Base-by-base conservation (phyloP, 2,797 vertebrate species). In the Eidolon dupreanum region DNA sequence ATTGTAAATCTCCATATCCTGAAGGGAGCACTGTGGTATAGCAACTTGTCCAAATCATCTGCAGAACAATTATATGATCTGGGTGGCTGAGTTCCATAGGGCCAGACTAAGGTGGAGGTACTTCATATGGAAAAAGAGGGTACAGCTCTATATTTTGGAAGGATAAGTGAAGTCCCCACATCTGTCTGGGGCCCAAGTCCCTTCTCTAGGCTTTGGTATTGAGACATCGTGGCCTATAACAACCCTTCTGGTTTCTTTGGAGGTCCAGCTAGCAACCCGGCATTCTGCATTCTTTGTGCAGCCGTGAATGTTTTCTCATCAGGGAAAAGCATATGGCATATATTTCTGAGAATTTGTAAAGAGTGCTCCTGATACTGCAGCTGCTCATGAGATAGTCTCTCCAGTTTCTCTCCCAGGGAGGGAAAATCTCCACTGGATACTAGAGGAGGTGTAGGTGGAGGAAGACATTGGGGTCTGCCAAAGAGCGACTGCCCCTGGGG, bases 1-100 rank as follows among this genome's bases (percentile, higher is more conserved):
- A 82, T 99, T 99, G 96, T 99, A 99, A 98, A 99, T 99, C 99
- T 99, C 99, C 99, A 99, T 99, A 95, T 99, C 99, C 96, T 99
- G 99, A 98, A 99, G 98, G 98, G 99, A 99, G n/a, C 99, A 99
- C 91, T 99, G 99, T 97, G 99, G 99, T 81, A 98, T 97, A 8
- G 98, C 97, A 97, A 99, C 99, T 96, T 99, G 98, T 97, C 99
- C 99, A 99, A 1, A 99, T 99, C 98, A 99, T 99, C 97, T 99
- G 99, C 97, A 99, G 99, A 16, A 99, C 99, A 82, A 99, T 99
- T 99, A 99, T 99, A 93, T 99, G 99, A 96, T 99, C 99, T 66
- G 99, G 98, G 22, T 99, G 99, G 93, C 98, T 99, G 51, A 98
- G 98, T 57, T 96, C 98, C 97, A 97, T 95, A 46, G 97, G 88